A percentile compares a stretch with the other conserved stretches of the same genome.
These are phyloP conservation scores for Heliconius aoede DNA, from an alignment of 2,888 invertebrate species.

Conservation along the genomic window DNA sequence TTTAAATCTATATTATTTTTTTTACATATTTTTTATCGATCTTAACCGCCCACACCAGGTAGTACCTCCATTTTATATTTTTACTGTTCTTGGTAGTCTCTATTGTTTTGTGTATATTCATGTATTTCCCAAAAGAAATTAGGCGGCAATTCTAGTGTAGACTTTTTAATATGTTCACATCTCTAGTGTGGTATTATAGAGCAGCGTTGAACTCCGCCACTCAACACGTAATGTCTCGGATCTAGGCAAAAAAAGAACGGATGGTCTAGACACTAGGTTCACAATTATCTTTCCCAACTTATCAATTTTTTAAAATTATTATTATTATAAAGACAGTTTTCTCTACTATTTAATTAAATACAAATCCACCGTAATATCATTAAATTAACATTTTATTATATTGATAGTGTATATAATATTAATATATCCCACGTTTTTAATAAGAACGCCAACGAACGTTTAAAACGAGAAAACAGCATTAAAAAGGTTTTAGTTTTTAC, in stretches of 20 bases:
- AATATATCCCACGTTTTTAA: neutral
- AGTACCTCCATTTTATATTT: neutral
- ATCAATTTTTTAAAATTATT: neutral
- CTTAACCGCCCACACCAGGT: neutral
- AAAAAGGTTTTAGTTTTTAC: conserved; percentile 20
- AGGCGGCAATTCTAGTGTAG: neutral
- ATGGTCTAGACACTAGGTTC: neutral
- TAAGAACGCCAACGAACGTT: neutral
- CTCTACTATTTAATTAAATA: neutral
- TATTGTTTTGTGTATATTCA: neutral
- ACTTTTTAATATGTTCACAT: too few species aligned
- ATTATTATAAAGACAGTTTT: neutral
- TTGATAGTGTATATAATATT: neutral
- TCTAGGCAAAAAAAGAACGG: neutral
- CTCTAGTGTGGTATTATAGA: neutral
- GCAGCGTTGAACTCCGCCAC: neutral
- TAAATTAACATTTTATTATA: neutral
- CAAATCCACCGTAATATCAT: neutral
- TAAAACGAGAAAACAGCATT: neutral
- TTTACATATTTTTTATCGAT: neutral
- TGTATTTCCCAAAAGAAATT: neutral
- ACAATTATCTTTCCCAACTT: too few species aligned
- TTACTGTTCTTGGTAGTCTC: neutral
- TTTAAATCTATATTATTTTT: neutral
- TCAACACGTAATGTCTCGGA: neutral